These are phyloP conservation scores for Alsophila aescularia DNA, from an alignment of 2,888 invertebrate genomes.

Conservation along the genomic window DNA sequence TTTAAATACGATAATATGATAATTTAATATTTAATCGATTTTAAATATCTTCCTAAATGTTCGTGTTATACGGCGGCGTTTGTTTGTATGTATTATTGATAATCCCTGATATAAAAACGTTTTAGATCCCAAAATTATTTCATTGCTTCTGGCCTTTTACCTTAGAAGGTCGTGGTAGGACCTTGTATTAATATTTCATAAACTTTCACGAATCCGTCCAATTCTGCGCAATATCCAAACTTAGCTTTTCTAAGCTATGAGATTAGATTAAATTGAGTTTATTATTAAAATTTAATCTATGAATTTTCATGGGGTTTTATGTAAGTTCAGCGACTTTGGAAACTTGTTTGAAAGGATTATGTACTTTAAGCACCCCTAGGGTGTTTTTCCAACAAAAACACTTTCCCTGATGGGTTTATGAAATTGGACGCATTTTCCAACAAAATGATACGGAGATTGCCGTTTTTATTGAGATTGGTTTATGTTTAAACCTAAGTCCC, in stretches of 20 bases:
- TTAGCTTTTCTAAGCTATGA: not conserved
- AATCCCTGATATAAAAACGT: too few species aligned
- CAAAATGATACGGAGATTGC: constrained; percentile 12
- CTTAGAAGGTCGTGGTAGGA: not conserved
- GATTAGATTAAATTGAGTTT: constrained; percentile 11
- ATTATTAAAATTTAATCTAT: constrained; percentile 30
- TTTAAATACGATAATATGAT: too few species aligned
- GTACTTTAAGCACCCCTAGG: constrained; percentile 13
- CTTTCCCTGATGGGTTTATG: constrained; percentile 25
- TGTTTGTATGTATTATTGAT: too few species aligned
- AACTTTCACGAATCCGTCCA: not conserved
- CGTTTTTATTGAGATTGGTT: constrained; percentile 11
- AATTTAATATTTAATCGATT: too few species aligned
- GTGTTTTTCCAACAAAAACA: constrained; percentile 25
- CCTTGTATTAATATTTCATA: not conserved
- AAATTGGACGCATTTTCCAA: constrained; percentile 17
- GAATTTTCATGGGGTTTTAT: constrained; percentile 34
- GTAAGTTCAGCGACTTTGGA: constrained; percentile 26
- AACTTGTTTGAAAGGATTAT: constrained; percentile 30
- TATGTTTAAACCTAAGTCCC: not conserved
- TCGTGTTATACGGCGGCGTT: too few species aligned
- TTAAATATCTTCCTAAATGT: too few species aligned
- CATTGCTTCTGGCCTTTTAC: too few species aligned
- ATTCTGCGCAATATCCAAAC: not conserved
- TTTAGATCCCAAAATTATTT: too few species aligned